Evolutionary conservation across 2,797 vertebrate species (phyloP).

Genomic region (Oceanodroma leucorhoa): DNA sequence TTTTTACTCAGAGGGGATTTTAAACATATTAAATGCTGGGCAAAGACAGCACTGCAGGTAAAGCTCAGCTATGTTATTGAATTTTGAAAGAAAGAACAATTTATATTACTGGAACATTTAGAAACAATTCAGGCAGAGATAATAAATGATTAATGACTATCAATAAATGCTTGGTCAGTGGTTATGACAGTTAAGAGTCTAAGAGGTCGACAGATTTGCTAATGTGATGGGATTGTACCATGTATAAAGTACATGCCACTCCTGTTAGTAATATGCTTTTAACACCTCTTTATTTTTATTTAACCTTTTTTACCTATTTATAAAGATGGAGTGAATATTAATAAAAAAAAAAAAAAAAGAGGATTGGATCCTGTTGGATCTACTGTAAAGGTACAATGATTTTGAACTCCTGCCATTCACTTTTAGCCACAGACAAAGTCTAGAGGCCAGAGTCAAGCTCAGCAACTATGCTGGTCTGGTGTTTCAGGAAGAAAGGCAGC

Average conservation of each 20-base stretch:
- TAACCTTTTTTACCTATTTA: background rate
- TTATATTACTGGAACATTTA: constrained; percentile 19
- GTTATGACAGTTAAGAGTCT: background rate
- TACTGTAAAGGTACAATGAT: background rate
- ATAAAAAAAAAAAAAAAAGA: background rate
- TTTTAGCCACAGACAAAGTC: background rate
- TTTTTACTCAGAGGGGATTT: constrained; percentile 24
- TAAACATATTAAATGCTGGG: constrained; percentile 27
- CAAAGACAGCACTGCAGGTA: background rate
- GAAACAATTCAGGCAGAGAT: constrained; percentile 13
- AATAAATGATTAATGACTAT: constrained; percentile 25
- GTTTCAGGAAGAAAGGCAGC: background rate
- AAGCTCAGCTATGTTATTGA: background rate
- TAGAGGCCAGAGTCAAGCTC: background rate
- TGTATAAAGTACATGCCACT: background rate
- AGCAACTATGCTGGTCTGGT: background rate
- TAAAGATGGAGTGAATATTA: background rate
- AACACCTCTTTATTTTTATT: background rate
- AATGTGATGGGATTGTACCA: background rate
- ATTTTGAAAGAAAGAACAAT: constrained; percentile 14
- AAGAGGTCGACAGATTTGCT: background rate
- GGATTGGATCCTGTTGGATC: background rate
- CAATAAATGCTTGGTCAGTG: constrained; percentile 24
- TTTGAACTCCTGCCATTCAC: background rate
- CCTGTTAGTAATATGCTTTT: background rate